Conservation (phyloP, 2,113 vertebrate genomes). For the Sterna hirundo region DNA sequence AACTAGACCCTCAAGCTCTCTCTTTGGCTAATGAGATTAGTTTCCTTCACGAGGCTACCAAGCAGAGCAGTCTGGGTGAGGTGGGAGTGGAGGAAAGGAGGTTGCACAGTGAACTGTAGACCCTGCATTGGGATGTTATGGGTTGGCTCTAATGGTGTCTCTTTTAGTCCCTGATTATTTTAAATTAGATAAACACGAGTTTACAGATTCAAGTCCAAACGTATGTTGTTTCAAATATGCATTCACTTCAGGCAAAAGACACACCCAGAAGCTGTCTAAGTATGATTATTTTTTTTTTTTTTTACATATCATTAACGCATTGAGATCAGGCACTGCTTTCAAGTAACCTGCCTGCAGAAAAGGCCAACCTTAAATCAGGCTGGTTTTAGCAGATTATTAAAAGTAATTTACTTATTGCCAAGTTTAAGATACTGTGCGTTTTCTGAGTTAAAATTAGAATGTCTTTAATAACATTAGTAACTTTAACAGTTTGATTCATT, state of each 20-base stretch:
- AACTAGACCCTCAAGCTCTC: constrained; percentile 12
- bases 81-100: background rate
- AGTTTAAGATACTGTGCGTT: background rate
- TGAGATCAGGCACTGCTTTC: constrained; percentile 8
- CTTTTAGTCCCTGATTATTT: background rate
- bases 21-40: background rate
- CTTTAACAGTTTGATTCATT: background rate
- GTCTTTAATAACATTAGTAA: background rate
- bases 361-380: background rate
- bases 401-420: background rate
- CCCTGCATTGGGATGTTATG: background rate
- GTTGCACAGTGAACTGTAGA: background rate
- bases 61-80: background rate
- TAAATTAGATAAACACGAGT: background rate
- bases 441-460: background rate
- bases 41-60: background rate
- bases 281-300: background rate
- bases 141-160: background rate
- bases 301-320: background rate
- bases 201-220: constrained; percentile 33
- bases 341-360: constrained; percentile 9
- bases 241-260: constrained; percentile 41
- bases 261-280: constrained; percentile 21
- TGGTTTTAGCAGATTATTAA: background rate
- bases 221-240: constrained; percentile 11